Evolutionary conservation across 2,797 vertebrate species (phyloP).

Genomic region (Poliocrania exsul): DNA sequence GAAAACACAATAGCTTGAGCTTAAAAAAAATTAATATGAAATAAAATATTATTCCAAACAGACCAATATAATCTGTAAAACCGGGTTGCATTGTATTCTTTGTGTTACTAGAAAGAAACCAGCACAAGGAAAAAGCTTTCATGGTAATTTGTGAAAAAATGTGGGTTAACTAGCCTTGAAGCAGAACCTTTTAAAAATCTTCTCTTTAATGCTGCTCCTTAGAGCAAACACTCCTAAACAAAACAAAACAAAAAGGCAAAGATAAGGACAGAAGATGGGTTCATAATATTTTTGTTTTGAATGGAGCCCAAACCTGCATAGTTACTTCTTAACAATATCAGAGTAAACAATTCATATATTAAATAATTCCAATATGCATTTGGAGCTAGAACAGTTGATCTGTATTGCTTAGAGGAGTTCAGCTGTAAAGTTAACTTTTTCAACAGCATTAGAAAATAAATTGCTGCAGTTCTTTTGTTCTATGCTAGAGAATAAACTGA

Average conservation of each 20-base stretch:
- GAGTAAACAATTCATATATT: neutral
- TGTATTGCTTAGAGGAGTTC: neutral
- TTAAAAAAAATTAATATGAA: neutral
- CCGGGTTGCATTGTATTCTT: neutral
- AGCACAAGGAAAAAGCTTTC: neutral
- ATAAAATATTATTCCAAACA: conserved; percentile 42
- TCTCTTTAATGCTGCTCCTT: conserved; percentile 1
- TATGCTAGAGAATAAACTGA: neutral
- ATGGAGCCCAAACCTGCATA: neutral
- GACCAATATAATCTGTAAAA: neutral
- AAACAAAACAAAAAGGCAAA: neutral
- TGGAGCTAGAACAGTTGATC: neutral
- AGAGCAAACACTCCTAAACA: neutral
- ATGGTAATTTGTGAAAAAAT: conserved; percentile 39
- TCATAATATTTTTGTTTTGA: neutral
- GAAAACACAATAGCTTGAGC: neutral
- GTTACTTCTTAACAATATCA: neutral
- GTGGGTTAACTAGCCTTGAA: conserved; percentile 60
- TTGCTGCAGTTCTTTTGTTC: neutral
- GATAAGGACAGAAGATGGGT: neutral
- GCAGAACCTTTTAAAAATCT: conserved; percentile 36
- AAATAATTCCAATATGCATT: neutral
- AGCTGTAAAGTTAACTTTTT: neutral
- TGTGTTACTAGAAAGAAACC: conserved; percentile 27
- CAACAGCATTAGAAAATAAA: neutral